Base-by-base conservation (phyloP, 2,888 invertebrate genomes). In the Himalopsyche japonica region DNA sequence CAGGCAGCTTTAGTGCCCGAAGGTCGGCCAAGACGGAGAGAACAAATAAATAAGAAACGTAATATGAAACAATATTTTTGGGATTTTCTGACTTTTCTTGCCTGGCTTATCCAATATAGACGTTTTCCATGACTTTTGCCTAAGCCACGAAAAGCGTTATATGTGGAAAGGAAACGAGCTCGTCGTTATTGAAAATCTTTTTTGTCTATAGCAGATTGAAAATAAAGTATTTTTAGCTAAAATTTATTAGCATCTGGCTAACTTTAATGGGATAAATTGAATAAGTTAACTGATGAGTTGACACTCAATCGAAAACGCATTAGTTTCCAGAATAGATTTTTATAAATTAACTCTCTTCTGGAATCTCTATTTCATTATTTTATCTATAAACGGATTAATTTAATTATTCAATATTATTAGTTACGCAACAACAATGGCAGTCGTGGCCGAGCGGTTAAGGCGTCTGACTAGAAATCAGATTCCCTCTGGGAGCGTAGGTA, bases 401-500 rank as follows among this genome's bases (percentile, higher is more conserved):
- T 43, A 15, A 1, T 43, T 2, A 43, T 15, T 7, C n/a, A n/a
- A n/a, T n/a, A n/a, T 15, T 43, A 3, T 43, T 30, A n/a, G 18
- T 8, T n/a, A 24, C 30, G 76, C 7, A 0, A 6, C n/a, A 5
- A 12, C 10, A 77, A 15, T 2, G 91, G 95, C 95, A 95, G 95
- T 94, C 95, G 95, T 95, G 95, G 95, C 95, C 95, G 95, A 95
- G 95, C 95, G 95, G 95, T 95, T 95, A 95, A 95, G 95, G 95
- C 95, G 95, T 95, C 95, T 95, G 95, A 95, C 95, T 95, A 94
- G 95, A 95, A 95, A 95, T 95, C 95, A 95, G 95, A 95, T 95
- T 95, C 95, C 95, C 95, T 95, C 95, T 95, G 95, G 95, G 95
- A 95, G 95, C 95, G 95, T 95, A 95, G 95, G 95, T 96, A 95